Evolutionary conservation across 2,888 invertebrate species (phyloP), one percentile per base, ranked within the genome.

Genomic region (Eumacrocentrus americanus): DNA sequence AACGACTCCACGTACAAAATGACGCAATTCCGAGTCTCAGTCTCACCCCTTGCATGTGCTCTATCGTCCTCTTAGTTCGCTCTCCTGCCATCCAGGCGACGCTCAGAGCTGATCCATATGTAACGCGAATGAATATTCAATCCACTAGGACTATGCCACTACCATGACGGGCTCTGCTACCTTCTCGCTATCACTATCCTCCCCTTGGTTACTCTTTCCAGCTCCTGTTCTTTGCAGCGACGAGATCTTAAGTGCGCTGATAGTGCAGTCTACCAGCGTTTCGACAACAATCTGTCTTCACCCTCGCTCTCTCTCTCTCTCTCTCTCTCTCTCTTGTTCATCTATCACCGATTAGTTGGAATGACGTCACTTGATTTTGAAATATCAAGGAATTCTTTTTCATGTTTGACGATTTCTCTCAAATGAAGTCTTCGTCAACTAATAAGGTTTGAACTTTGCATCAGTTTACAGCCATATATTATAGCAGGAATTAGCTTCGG

Each of bases 111-210:
- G 77, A 79, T 80, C 79, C 80, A 79, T 78, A 79, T 79, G 80
- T 79, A 79, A 79, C 78, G 61, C 72, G 75, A 79, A 79, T 79
- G 79, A 80, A 80, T 79, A 80, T 80, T 80, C 79, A 79, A 77
- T 72, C 72, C 69, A 70, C 70, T 66, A 67, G 68, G 70, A 70
- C 67, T 69, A 70, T n/a, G n/a, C 69, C 70, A 64, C 64, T 64
- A 64, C 58, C 63, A 50, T 35, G 23, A 23, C 58, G 47, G 37
- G 46, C 54, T 56, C 53, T 54, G 34, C 54, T 54, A 54, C 51
- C 58, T 60, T 57, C 55, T 55, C 53, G 34, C 53, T 56, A 58
- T 54, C 64, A 51, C 59, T 56, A 44, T 40, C 58, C 37, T 37
- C 44, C 18, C 55, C 38, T 51, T 60, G 58, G 38, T 44, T 23